Evolutionary conservation across 2,113 vertebrate species (phyloP).

Genomic region (Colistium nudipinnis): DNA sequence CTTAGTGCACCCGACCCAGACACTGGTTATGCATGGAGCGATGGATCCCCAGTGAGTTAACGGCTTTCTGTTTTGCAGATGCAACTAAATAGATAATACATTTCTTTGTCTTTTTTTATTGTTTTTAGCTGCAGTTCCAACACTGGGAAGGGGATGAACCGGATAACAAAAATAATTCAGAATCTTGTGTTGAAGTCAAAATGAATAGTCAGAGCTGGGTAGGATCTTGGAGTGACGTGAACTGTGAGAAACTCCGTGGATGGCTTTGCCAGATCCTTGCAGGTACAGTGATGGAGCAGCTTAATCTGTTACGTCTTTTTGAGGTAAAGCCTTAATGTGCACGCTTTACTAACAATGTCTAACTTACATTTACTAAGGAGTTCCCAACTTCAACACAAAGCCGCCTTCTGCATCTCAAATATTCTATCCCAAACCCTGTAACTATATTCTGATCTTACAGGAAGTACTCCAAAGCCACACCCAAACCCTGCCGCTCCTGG

Average conservation of each 20-base stretch:
- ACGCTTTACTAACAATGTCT: no score
- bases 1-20: conserved; percentile 81
- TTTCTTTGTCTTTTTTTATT: no score
- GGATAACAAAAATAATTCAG: conserved; percentile 88
- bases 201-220: conserved; percentile 40
- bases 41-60: conserved; percentile 88
- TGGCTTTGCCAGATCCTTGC: conserved; percentile 92
- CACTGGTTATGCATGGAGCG: conserved; percentile 87
- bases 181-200: conserved; percentile 86
- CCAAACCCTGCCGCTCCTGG: conserved; percentile 81
- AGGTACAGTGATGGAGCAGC: conserved; percentile 82
- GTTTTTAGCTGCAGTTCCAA: conserved; percentile 84
- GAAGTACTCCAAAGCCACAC: conserved; percentile 81
- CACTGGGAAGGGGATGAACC: conserved; percentile 92
- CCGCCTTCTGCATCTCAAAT: no score
- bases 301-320: no score
- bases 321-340: no score
- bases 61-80: background rate
- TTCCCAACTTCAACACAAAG: no score
- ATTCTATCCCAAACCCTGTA: no score
- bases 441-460: conserved; percentile 71
- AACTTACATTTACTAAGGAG: no score
- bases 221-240: conserved; percentile 87
- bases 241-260: conserved; percentile 85
- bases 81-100: background rate